These are phyloP conservation scores for Hippocampus zosterae DNA, from an alignment of 2,113 vertebrate genomes.

Conservation along the genomic window DNA sequence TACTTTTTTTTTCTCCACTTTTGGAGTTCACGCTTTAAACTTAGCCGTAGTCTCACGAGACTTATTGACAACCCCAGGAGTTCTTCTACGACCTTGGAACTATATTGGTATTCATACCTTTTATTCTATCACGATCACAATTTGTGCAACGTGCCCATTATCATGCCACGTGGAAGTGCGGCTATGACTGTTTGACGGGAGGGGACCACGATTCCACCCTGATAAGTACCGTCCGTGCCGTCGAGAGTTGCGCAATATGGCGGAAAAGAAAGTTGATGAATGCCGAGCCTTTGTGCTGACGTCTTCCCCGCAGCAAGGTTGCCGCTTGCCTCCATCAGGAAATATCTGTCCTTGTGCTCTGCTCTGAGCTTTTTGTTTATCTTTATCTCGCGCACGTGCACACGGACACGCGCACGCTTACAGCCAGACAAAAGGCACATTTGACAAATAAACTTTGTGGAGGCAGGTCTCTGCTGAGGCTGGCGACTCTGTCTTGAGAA, in stretches of 20 bases:
- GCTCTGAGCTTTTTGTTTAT: slow-evolving; percentile 17
- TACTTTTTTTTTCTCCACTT: too few species aligned
- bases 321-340: slow-evolving; percentile 12
- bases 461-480: slow-evolving; percentile 31
- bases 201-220: too few species aligned
- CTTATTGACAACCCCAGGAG: too few species aligned
- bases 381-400: slow-evolving; percentile 12
- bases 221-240: too few species aligned
- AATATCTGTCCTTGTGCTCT: slow-evolving; percentile 28
- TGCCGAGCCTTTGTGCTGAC: slow-evolving; percentile 43
- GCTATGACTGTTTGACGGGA: background rate
- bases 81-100: too few species aligned
- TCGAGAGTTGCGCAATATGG: background rate
- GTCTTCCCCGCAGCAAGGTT: slow-evolving; percentile 63
- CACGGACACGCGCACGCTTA: slow-evolving; percentile 15
- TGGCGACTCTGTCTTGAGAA: slow-evolving; percentile 27
- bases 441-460: slow-evolving; percentile 21
- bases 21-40: too few species aligned
- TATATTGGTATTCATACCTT: background rate
- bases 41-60: too few species aligned
- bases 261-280: background rate
- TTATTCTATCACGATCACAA: too few species aligned
- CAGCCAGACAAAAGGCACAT: slow-evolving; percentile 17
- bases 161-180: too few species aligned
- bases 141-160: too few species aligned